Evolutionary conservation across 2,113 vertebrate species (phyloP).

Genomic region (Saguinus imperator): DNA sequence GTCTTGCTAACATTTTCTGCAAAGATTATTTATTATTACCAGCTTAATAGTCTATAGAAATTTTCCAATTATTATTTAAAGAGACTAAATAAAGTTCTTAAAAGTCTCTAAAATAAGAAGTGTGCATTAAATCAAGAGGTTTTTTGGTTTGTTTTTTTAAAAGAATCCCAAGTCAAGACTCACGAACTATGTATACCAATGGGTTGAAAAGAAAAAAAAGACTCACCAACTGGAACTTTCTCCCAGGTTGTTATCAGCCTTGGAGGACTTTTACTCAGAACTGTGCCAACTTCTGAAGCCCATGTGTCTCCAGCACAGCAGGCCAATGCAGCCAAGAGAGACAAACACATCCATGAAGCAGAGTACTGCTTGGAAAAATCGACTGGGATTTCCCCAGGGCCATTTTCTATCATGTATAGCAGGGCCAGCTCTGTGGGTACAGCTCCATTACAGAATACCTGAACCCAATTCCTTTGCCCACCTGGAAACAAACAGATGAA

Average conservation of each 20-base stretch:
- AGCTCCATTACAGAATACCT: constrained; percentile 97
- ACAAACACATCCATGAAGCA: constrained; percentile 97
- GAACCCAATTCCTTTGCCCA: constrained; percentile 96
- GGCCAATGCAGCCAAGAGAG: constrained; percentile 94
- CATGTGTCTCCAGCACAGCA: constrained; percentile 95
- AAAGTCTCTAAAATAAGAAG: constrained; percentile 48
- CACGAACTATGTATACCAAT: constrained; percentile 85
- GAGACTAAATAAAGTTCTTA: neutral
- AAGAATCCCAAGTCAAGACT: constrained; percentile 71
- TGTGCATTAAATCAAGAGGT: constrained; percentile 21
- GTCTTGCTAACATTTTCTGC: neutral
- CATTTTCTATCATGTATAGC: constrained; percentile 97
- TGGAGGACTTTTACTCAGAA: constrained; percentile 89
- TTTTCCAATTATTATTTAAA: constrained; percentile 29
- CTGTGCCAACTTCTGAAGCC: constrained; percentile 95
- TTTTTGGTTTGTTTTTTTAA: neutral
- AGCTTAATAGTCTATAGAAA: neutral
- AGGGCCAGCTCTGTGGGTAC: constrained; percentile 95
- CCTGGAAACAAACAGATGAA: constrained; percentile 82
- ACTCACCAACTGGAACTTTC: constrained; percentile 94
- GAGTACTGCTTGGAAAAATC: constrained; percentile 95
- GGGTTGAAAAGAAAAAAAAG: neutral
- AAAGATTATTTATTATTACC: constrained; percentile 35
- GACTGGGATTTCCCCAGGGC: constrained; percentile 94
- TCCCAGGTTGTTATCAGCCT: constrained; percentile 96